These are phyloP conservation scores for Andrena camellia DNA, from an alignment of 2,888 invertebrate species.

Conservation along the genomic window DNA sequence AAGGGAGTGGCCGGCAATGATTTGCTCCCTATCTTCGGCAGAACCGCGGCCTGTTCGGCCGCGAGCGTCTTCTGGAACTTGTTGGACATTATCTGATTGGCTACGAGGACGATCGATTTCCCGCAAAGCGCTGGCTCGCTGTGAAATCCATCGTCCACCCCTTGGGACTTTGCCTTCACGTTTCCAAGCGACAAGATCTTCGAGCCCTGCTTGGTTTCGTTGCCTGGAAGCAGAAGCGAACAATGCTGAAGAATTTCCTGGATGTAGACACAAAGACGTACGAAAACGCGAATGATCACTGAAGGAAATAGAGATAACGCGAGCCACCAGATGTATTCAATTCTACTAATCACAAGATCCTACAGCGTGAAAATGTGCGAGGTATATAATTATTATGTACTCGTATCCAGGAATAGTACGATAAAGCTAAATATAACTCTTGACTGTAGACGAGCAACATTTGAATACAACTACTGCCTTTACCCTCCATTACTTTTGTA, in stretches of 20 bases:
- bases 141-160: slow-evolving; percentile 89
- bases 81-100: slow-evolving; percentile 82
- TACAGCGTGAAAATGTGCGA: not conserved
- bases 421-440: too few relatives aligned
- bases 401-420: too few relatives aligned
- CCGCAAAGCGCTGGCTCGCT: slow-evolving; percentile 90
- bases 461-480: too few relatives aligned
- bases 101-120: slow-evolving; percentile 87
- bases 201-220: slow-evolving; percentile 49
- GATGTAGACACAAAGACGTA: too few relatives aligned
- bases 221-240: slow-evolving; percentile 51
- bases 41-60: slow-evolving; percentile 49
- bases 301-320: too few relatives aligned
- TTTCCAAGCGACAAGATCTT: slow-evolving; percentile 61
- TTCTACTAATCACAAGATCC: not conserved
- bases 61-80: slow-evolving; percentile 71
- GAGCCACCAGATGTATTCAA: not conserved
- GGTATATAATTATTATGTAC: too few relatives aligned
- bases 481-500: too few relatives aligned
- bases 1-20: slow-evolving; percentile 90
- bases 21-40: slow-evolving; percentile 86
- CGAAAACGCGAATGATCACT: too few relatives aligned
- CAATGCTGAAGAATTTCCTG: not conserved
- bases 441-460: too few relatives aligned
- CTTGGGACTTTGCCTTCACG: slow-evolving; percentile 86